A percentile compares a stretch with the other conserved stretches of the same genome.
phyloP scores from a whole-genome alignment of 2,113 vertebrate genomes.

The Festucalex cinctus region DNA sequence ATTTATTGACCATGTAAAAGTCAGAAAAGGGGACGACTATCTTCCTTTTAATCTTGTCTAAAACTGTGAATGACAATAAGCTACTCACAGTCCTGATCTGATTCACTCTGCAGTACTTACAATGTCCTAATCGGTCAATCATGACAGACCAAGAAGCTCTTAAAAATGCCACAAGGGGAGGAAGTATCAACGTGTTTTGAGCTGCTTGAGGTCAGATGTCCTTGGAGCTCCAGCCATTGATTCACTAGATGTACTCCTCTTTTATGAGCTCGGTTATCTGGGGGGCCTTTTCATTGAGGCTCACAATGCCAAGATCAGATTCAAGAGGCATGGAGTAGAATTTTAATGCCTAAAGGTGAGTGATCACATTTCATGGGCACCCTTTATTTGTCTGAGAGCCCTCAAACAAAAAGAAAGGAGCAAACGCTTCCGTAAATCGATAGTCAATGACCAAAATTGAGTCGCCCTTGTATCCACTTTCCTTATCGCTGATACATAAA shows the following conservation, averaged over 20 bases:
- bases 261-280: slow-evolving; percentile 46
- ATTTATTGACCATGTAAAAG: not conserved
- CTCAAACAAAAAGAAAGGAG: not conserved
- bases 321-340: slow-evolving; percentile 33
- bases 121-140: slow-evolving; percentile 1
- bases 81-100: not conserved
- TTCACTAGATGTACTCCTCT: slow-evolving; percentile 10
- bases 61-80: not conserved
- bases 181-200: slow-evolving; percentile 53
- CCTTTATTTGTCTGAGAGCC: slow-evolving; percentile 15
- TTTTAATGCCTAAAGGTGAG: slow-evolving; percentile 36
- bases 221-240: slow-evolving; percentile 28
- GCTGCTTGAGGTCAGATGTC: slow-evolving; percentile 43
- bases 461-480: not conserved
- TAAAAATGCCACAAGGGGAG: slow-evolving; percentile 34
- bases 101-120: not conserved
- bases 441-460: not conserved
- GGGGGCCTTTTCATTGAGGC: slow-evolving; percentile 34
- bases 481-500: not conserved
- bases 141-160: slow-evolving; percentile 17
- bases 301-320: slow-evolving; percentile 38
- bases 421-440: not conserved
- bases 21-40: not conserved
- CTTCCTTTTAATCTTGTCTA: not conserved
- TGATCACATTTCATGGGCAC: slow-evolving; percentile 23